phyloP scores from a whole-genome alignment of 1,140 invertebrate species.

The Tetramorium parvispinum region DNA sequence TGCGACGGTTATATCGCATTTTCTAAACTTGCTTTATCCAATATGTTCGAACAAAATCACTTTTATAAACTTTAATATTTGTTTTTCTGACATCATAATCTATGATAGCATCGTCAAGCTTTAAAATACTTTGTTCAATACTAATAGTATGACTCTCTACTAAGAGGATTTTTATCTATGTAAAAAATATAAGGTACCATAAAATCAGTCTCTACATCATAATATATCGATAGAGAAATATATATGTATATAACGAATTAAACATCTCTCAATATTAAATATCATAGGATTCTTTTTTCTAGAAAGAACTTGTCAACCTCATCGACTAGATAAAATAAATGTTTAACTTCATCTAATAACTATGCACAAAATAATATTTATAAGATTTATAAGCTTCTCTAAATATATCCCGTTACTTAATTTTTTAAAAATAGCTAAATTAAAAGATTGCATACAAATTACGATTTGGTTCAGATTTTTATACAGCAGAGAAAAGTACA shows the following conservation, averaged over 20 bases:
- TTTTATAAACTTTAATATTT: neutral
- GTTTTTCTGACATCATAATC: slow-evolving; percentile 23
- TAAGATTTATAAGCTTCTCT: neutral
- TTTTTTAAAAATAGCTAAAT: neutral
- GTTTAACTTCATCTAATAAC: slow-evolving; percentile 15
- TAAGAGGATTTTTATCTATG: slow-evolving; percentile 9
- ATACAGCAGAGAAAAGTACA: slow-evolving; percentile 22
- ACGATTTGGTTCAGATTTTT: slow-evolving; percentile 34
- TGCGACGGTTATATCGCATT: neutral
- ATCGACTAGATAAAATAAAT: slow-evolving; percentile 28
- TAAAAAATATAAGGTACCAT: slow-evolving; percentile 7
- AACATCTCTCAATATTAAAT: slow-evolving; percentile 22
- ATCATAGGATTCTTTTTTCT: slow-evolving; percentile 13
- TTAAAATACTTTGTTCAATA: slow-evolving; percentile 27
- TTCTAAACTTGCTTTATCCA: neutral
- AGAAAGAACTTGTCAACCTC: slow-evolving; percentile 1
- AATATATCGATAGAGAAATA: slow-evolving; percentile 12
- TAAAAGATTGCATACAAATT: slow-evolving; percentile 3
- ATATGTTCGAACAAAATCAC: neutral
- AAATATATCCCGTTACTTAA: neutral
- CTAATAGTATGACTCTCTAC: neutral
- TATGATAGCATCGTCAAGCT: neutral
- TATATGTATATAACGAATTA: slow-evolving; percentile 1
- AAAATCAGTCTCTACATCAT: slow-evolving; percentile 41
- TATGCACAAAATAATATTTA: slow-evolving; percentile 10